These are phyloP conservation scores for Turritopsis dohrnii DNA, from an alignment of 30 jellyfish, hydroid and myxozoan genomes.

Conservation along the genomic window DNA sequence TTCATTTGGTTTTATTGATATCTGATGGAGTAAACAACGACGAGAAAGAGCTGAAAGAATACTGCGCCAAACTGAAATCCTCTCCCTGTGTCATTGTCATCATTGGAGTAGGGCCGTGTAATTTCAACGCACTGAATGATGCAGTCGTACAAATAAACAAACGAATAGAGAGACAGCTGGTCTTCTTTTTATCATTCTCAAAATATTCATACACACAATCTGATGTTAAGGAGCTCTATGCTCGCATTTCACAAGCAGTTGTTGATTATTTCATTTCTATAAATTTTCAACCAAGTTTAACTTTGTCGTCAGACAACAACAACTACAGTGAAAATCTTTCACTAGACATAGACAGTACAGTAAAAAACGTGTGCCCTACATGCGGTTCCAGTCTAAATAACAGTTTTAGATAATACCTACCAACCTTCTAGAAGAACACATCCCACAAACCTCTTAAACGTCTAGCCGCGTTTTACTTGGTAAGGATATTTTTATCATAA, in stretches of 20 bases:
- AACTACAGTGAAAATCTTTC: neutral
- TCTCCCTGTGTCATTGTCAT: neutral
- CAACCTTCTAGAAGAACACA: too few relatives aligned
- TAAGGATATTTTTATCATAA: too few relatives aligned
- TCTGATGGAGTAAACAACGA: slow-evolving; percentile 75
- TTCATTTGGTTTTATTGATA: slow-evolving; percentile 36
- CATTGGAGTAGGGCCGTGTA: slow-evolving; percentile 22
- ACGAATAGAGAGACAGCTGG: neutral
- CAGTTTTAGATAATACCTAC: slow-evolving; percentile 5
- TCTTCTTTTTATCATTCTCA: slow-evolving; percentile 1
- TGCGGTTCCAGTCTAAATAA: neutral
- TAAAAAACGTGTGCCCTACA: neutral
- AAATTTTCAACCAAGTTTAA: neutral
- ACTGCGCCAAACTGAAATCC: neutral
- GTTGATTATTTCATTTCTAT: neutral
- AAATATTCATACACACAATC: neutral
- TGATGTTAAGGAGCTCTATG: slow-evolving; percentile 10
- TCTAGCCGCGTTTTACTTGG: too few relatives aligned
- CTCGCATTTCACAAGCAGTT: slow-evolving; percentile 1
- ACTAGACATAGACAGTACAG: neutral
- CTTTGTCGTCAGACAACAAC: neutral
- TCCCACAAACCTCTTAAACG: too few relatives aligned
- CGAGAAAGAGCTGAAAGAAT: slow-evolving; percentile 40
- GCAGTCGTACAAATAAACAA: neutral
- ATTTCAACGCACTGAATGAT: neutral